These are phyloP conservation scores for Oncopodura yosiiana DNA, from an alignment of 1,140 invertebrate genomes.

Conservation along the genomic window DNA sequence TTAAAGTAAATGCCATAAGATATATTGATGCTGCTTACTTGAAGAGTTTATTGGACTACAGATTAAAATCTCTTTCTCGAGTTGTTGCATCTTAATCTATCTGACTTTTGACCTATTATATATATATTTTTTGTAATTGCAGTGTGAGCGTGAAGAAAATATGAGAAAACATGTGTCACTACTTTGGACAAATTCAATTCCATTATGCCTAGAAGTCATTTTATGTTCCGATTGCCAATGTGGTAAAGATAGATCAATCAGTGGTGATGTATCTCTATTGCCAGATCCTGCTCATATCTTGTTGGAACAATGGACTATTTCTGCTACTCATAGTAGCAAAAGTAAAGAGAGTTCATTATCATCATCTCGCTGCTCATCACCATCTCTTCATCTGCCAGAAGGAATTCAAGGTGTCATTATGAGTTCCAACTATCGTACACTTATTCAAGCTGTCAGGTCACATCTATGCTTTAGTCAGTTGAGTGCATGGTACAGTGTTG, in stretches of 20 bases:
- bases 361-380: no score
- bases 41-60: no score
- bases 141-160: conserved; percentile 48
- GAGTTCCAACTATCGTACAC: conserved; percentile 41
- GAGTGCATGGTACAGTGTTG: conserved; percentile 68
- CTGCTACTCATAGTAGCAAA: conserved; percentile 48
- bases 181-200: conserved; percentile 51
- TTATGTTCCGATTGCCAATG: conserved; percentile 58
- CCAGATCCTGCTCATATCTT: conserved; percentile 38
- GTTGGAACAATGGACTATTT: conserved; percentile 64
- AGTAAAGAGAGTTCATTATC: conserved; percentile 21
- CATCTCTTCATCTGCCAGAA: conserved; percentile 8
- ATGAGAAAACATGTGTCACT: conserved; percentile 46
- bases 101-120: not conserved
- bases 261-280: conserved; percentile 43
- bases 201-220: conserved; percentile 62
- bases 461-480: conserved; percentile 94
- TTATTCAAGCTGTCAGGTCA: conserved; percentile 85
- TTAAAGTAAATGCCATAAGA: not conserved
- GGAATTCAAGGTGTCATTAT: no score
- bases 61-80: not conserved
- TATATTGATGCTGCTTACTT: no score
- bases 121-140: conserved; percentile 25
- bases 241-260: conserved; percentile 42
- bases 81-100: not conserved